Conservation (phyloP, 2,888 invertebrate species). For the Melieria omissa region DNA sequence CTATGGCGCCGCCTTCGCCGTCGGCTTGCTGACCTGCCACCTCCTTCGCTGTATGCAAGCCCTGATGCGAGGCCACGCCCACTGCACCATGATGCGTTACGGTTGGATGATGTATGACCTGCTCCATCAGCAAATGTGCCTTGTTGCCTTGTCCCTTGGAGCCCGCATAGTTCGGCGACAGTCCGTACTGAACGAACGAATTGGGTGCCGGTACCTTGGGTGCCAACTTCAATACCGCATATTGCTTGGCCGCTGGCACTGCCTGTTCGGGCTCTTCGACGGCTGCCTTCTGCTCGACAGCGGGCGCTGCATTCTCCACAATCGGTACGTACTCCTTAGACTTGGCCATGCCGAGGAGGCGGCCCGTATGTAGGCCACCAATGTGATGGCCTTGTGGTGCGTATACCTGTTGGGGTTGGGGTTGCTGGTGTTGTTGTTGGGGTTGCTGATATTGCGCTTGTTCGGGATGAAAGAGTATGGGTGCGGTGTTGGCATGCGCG, state of each 20-base stretch:
- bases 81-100: conserved; percentile 34
- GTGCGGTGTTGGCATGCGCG: conserved; percentile 62
- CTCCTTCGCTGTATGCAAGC: neutral
- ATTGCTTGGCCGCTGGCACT: conserved; percentile 13
- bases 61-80: neutral
- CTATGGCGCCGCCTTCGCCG: neutral
- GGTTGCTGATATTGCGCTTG: conserved; percentile 20
- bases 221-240: conserved; percentile 22
- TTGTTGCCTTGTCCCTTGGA: conserved; percentile 9
- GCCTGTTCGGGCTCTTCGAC: conserved; percentile 19
- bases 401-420: conserved; percentile 9
- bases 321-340: conserved; percentile 60
- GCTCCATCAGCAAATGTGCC: conserved; percentile 46
- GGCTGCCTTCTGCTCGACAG: conserved; percentile 43
- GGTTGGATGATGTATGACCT: conserved; percentile 48
- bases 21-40: conserved; percentile 2
- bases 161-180: conserved; percentile 61
- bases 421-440: conserved; percentile 23
- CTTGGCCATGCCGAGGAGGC: conserved; percentile 59
- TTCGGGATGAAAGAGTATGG: conserved; percentile 60
- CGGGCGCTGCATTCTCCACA: conserved; percentile 47
- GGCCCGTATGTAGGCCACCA: conserved; percentile 49
- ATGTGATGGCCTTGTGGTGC: conserved; percentile 13
- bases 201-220: conserved; percentile 50
- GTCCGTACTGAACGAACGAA: conserved; percentile 53